A percentile compares a stretch with the other conserved stretches of the same genome.
Evolutionary conservation across 2,113 vertebrate genomes (phyloP).

Genomic region (Baryphthengus martii): DNA sequence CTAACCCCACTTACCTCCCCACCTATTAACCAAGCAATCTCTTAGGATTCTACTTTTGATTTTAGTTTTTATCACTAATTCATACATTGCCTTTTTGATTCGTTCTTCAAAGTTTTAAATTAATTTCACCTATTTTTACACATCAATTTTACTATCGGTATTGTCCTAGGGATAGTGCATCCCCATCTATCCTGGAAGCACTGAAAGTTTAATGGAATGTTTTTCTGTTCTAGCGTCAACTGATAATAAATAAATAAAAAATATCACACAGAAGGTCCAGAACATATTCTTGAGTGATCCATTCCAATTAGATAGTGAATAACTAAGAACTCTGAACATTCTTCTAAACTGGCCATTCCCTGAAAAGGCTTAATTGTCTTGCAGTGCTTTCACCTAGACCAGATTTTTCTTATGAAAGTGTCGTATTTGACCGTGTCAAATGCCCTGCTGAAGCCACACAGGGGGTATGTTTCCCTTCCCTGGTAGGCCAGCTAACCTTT

Average conservation of each 20-base stretch:
- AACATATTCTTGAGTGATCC: neutral
- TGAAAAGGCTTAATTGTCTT: neutral
- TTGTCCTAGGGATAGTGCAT: neutral
- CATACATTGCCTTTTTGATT: neutral
- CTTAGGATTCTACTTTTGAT: neutral
- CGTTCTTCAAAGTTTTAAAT: neutral
- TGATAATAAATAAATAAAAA: neutral
- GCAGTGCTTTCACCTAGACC: neutral
- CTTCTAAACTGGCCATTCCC: neutral
- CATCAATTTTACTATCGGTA: neutral
- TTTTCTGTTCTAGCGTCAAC: neutral
- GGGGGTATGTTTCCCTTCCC: too few species aligned
- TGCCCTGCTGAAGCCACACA: neutral
- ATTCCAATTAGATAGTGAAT: neutral
- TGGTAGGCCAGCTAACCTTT: neutral
- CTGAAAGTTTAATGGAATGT: fast-evolving
- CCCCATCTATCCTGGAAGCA: neutral
- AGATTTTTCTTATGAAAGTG: neutral
- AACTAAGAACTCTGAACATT: neutral
- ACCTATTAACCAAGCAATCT: neutral
- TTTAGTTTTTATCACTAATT: neutral
- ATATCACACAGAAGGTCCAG: neutral
- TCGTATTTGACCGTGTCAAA: neutral
- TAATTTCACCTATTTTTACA: neutral
- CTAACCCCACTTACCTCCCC: neutral